These are phyloP conservation scores for Metellina segmentata DNA, from an alignment of 2,888 invertebrate genomes.

Conservation along the genomic window DNA sequence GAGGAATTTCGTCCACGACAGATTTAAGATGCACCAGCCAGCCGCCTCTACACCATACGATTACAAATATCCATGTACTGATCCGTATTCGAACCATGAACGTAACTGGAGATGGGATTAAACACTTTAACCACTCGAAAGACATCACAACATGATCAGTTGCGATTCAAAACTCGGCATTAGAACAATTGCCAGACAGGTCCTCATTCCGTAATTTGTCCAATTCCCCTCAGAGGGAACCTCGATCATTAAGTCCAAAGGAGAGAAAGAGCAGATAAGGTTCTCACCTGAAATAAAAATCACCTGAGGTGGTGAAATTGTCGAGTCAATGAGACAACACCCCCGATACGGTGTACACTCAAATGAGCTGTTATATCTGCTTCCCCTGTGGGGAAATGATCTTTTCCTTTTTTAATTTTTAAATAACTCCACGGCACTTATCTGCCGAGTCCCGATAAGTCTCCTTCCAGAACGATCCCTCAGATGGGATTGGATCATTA, in stretches of 20 bases:
- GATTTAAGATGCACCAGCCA: too few relatives aligned
- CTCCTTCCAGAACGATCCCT: constrained; percentile 10
- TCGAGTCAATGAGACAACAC: constrained; percentile 75
- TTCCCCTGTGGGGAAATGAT: constrained; percentile 19
- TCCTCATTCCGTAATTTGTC: constrained; percentile 29
- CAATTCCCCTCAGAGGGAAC: not conserved
- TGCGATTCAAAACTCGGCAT: too few relatives aligned
- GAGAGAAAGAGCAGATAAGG: constrained; percentile 53
- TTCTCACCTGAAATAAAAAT: constrained; percentile 74
- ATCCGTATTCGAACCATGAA: too few relatives aligned
- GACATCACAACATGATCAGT: too few relatives aligned
- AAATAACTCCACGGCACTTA: constrained; percentile 39
- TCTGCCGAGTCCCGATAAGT: constrained; percentile 44
- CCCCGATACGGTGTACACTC: constrained; percentile 53
- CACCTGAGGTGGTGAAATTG: constrained; percentile 75
- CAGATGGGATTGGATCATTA: constrained; percentile 59
- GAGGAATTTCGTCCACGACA: too few relatives aligned
- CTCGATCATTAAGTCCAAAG: constrained; percentile 43
- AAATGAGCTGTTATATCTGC: constrained; percentile 42
- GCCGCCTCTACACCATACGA: too few relatives aligned
- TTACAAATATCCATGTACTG: too few relatives aligned
- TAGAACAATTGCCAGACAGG: too few relatives aligned
- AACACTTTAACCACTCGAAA: too few relatives aligned
- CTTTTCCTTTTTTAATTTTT: constrained; percentile 66
- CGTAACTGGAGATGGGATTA: too few relatives aligned